Base-by-base conservation (phyloP, 2,888 invertebrate species). In the Leptinotarsa rubiginosa region DNA sequence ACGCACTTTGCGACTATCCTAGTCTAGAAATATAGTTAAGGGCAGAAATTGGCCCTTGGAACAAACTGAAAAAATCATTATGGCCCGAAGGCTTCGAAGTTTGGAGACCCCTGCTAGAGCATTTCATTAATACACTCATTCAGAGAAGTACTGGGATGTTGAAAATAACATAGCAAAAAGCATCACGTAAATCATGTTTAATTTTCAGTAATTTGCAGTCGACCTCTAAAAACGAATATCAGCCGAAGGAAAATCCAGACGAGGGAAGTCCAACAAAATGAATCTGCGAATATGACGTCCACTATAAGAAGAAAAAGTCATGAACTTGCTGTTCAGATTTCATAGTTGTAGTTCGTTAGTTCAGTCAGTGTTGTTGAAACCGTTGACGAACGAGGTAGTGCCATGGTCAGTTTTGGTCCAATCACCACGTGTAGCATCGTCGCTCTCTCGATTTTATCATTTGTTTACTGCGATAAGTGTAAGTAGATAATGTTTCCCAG, bases 381-480 rank as follows among this genome's bases (percentile, higher is more conserved):
- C 41, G 69, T 56, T 7, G 15, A 47, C 47, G 31, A 47, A 20
- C 47, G 56, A 69, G 56, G 56, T 69, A 54, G 56, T 56, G 69
- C 69, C 56, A 69, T 69, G 69, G 49, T 69, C 69, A 56, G 59
- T 49, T 56, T 47, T 56, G 31, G 41, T 47, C 56, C 56, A 56
- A 41, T 69, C 52, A 56, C 69, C 69, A 69, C 69, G 69, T 69
- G 69, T 47, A 20, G 54, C 41, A n/a, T 69, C 10, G 15, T 69
- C n/a, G 69, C 49, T 56, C 41, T 47, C 18, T 41, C 59, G 59
- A 31, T 62, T 41, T 16, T 69, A 59, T 69, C 69, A 4, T 7
- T 47, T 59, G 69, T 69, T 69, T 69, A 56, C 64, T 71, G 76
- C 54, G 74, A 73, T 52, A 82, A 82, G 79, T 81, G 82, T 82